Conservation (phyloP, 2,797 vertebrate genomes). For the Ctenopoma kingsleyae region DNA sequence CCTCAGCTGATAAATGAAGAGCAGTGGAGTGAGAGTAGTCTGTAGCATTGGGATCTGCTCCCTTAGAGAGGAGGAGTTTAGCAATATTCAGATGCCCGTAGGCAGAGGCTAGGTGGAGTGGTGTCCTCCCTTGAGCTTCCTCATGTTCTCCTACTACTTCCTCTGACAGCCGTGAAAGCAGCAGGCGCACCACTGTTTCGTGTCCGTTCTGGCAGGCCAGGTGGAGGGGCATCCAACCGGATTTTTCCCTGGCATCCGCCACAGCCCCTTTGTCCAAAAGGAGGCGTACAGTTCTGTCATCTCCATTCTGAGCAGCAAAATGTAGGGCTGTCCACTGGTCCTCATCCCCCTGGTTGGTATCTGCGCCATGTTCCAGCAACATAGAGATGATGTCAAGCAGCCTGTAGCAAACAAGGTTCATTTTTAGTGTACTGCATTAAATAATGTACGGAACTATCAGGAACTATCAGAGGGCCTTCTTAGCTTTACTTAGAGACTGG, state of each 20-base stretch:
- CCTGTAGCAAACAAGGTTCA: constrained; percentile 53
- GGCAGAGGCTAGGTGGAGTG: constrained; percentile 87
- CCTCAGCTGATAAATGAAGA: constrained; percentile 86
- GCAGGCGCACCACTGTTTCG: constrained; percentile 86
- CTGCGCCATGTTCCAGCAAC: constrained; percentile 80
- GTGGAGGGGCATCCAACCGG: constrained; percentile 89
- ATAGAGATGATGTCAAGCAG: constrained; percentile 79
- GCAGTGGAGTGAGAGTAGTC: constrained; percentile 83
- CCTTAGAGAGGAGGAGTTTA: constrained; percentile 86
- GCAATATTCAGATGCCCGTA: constrained; percentile 87
- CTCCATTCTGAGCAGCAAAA: constrained; percentile 90
- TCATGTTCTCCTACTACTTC: constrained; percentile 60
- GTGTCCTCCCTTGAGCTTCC: constrained; percentile 77
- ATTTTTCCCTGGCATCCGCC: constrained; percentile 77
- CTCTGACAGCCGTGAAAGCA: constrained; percentile 81
- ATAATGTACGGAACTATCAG: too few species aligned
- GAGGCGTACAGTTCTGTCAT: constrained; percentile 78
- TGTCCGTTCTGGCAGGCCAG: constrained; percentile 91
- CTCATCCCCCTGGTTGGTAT: constrained; percentile 76
- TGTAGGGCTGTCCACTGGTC: constrained; percentile 89
- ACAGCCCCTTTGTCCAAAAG: constrained; percentile 85
- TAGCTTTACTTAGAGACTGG: background rate
- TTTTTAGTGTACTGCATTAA: background rate
- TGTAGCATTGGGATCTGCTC: constrained; percentile 81
- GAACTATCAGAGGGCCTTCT: too few species aligned